phyloP scores from a whole-genome alignment of 30 jellyfish, hydroid and myxozoan species.

The Aurelia aurita region DNA sequence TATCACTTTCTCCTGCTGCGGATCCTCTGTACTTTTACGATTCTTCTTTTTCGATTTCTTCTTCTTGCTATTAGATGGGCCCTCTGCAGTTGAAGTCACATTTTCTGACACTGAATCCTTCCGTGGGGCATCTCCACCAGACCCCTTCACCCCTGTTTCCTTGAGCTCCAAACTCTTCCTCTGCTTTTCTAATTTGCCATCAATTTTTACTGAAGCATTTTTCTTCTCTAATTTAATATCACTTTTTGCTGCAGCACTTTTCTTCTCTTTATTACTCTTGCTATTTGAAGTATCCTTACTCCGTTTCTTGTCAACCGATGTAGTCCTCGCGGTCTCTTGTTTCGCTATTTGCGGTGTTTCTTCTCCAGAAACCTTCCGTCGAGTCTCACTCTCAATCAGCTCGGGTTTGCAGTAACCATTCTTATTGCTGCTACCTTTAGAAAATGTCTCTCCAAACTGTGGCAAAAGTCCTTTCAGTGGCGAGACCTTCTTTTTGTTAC shows the following conservation, averaged over 20 bases:
- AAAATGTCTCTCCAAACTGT: constrained; percentile 16
- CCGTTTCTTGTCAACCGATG: too few species aligned
- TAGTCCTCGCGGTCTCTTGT: too few species aligned
- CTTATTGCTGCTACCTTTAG: background rate
- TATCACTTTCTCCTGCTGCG: background rate
- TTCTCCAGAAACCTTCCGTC: background rate
- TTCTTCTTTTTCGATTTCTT: constrained; percentile 61
- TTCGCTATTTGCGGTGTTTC: background rate
- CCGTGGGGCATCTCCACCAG: too few species aligned
- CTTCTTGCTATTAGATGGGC: constrained; percentile 15
- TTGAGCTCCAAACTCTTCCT: background rate
- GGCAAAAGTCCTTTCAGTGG: background rate
- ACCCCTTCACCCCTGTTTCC: too few species aligned
- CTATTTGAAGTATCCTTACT: too few species aligned
- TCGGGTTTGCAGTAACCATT: background rate
- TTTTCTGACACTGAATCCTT: background rate
- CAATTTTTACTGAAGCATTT: background rate
- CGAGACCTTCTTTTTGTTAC: background rate
- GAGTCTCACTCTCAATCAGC: background rate
- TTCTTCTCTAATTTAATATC: background rate
- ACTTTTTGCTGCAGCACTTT: too few species aligned
- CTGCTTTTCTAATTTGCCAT: background rate
- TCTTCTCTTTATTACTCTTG: too few species aligned
- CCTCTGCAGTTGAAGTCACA: background rate
- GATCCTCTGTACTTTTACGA: constrained; percentile 13